Conservation (phyloP, 2,113 vertebrate genomes). For the Rhegmatorhina hoffmannsi region DNA sequence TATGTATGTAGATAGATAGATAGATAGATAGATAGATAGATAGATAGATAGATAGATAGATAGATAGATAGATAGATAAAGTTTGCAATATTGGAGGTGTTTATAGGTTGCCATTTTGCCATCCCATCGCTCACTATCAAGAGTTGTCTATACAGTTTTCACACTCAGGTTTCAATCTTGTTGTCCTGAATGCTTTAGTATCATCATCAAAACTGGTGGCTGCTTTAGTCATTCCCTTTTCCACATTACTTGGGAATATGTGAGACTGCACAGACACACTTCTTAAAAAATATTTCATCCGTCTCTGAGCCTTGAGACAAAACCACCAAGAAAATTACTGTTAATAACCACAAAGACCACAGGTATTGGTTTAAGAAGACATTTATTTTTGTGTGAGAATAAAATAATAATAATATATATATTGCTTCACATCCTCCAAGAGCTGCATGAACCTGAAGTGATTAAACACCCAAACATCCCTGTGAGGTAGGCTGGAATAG, state of each 20-base stretch:
- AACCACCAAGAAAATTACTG: neutral
- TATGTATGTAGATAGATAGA: neutral
- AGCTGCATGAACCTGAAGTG: conserved; percentile 10
- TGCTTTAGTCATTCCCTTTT: neutral
- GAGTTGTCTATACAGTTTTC: neutral
- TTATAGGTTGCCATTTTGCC: neutral
- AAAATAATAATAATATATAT: conserved; percentile 48
- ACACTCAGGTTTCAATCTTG: neutral
- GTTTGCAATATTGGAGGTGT: neutral
- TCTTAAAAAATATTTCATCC: neutral
- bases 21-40: no score
- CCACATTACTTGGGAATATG: neutral
- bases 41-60: no score
- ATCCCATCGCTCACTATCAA: neutral
- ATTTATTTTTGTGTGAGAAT: conserved; percentile 41
- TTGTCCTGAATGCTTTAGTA: neutral
- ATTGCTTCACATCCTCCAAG: conserved; percentile 7
- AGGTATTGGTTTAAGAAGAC: neutral
- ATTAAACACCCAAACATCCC: conserved; percentile 17
- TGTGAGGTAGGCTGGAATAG: conserved; percentile 58
- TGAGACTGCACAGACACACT: neutral
- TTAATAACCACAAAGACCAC: neutral
- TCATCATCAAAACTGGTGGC: neutral
- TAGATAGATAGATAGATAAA: no score
- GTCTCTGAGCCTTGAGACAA: neutral